Conservation (phyloP, 2,888 invertebrate genomes). For the Pyralis farinalis region DNA sequence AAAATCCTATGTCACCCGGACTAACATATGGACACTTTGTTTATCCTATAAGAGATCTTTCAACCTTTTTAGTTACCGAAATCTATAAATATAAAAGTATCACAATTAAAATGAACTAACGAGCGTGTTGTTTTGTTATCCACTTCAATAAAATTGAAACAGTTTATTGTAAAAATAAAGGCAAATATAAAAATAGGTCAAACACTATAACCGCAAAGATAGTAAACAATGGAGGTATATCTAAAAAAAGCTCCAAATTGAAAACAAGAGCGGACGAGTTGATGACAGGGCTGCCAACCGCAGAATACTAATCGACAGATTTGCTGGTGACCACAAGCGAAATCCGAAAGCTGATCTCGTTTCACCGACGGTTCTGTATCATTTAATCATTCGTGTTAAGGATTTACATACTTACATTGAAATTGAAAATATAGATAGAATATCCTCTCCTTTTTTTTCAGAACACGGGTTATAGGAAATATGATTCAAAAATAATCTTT, state of each 20-base stretch:
- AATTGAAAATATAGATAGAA: too few relatives aligned
- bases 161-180: neutral
- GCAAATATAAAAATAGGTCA: constrained; percentile 17
- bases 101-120: too few relatives aligned
- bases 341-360: constrained; percentile 20
- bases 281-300: constrained; percentile 49
- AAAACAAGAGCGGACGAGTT: constrained; percentile 49
- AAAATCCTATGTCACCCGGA: too few relatives aligned
- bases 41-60: too few relatives aligned
- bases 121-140: neutral
- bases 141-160: neutral
- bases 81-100: too few relatives aligned
- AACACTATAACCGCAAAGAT: constrained; percentile 32
- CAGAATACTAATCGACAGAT: constrained; percentile 64
- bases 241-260: constrained; percentile 42
- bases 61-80: too few relatives aligned
- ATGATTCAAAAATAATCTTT: too few relatives aligned
- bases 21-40: too few relatives aligned
- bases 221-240: constrained; percentile 35
- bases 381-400: constrained; percentile 4
- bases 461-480: too few relatives aligned
- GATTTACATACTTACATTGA: too few relatives aligned
- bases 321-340: constrained; percentile 51
- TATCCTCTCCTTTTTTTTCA: too few relatives aligned
- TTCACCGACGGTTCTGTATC: constrained; percentile 9